phyloP scores from a whole-genome alignment of 1,140 invertebrate species.

The Pseudoatta argentina region DNA sequence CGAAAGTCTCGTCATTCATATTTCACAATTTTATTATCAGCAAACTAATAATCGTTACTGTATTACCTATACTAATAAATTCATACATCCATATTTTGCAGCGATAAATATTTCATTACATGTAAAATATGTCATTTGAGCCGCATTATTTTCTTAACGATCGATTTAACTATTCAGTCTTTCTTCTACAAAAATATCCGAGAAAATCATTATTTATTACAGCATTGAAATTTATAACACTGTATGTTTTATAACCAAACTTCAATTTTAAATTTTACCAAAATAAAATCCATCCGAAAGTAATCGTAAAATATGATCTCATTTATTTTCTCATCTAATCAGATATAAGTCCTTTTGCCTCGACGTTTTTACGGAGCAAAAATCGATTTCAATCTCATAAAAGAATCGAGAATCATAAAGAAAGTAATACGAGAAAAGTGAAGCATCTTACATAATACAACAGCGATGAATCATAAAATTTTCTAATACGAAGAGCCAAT shows the following conservation, averaged over 20 bases:
- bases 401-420: conserved; percentile 24
- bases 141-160: neutral
- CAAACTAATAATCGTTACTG: neutral
- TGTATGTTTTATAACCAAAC: neutral
- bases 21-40: neutral
- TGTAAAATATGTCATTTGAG: neutral
- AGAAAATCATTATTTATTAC: conserved; percentile 11
- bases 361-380: neutral
- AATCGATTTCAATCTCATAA: conserved; percentile 1
- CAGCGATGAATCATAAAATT: conserved; percentile 34
- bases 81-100: neutral
- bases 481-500: conserved; percentile 12
- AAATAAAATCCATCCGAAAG: conserved; percentile 10
- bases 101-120: conserved; percentile 4
- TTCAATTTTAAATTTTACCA: neutral
- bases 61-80: neutral
- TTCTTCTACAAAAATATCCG: conserved; percentile 9
- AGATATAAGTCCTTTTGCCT: neutral
- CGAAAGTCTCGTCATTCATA: neutral
- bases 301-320: conserved; percentile 1
- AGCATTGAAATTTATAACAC: neutral
- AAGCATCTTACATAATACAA: neutral
- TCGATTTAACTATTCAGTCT: neutral
- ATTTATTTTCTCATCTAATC: conserved; percentile 9
- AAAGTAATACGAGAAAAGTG: neutral